Conservation (phyloP, 2,888 invertebrate genomes). For the Plagodis dolabraria region DNA sequence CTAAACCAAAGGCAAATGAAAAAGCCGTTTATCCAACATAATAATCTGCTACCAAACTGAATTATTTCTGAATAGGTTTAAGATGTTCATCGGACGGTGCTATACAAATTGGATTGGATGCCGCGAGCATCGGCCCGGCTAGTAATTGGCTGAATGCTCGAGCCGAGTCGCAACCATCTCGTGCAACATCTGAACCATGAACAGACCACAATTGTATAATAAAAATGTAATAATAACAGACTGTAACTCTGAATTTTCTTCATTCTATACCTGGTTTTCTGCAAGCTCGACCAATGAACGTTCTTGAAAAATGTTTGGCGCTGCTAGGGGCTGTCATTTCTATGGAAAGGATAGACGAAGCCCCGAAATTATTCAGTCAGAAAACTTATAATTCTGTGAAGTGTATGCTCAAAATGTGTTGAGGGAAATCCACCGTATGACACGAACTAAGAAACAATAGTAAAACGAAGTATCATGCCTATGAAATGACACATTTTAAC, state of each 20-base stretch:
- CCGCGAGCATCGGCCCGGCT: conserved; percentile 51
- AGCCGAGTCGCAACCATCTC: conserved; percentile 48
- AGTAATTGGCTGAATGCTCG: conserved; percentile 67
- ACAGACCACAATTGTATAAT: conserved; percentile 32
- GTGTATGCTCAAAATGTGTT: no score
- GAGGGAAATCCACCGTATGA: no score
- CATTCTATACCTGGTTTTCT: not conserved
- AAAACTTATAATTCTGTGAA: no score
- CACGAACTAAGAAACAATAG: no score
- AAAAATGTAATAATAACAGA: conserved; percentile 4
- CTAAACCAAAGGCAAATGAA: no score
- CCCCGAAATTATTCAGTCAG: no score
- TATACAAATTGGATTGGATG: conserved; percentile 74
- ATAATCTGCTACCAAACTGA: conserved; percentile 14
- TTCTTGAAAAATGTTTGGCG: no score
- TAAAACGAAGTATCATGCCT: no score
- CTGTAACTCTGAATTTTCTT: not conserved
- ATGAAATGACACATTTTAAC: no score
- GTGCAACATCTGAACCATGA: conserved; percentile 43
- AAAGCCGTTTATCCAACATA: not conserved
- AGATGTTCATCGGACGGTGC: conserved; percentile 66
- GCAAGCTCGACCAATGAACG: no score
- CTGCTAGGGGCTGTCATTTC: no score
- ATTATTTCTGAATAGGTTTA: conserved; percentile 41
- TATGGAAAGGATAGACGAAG: no score